phyloP scores from a whole-genome alignment of 2,797 vertebrate genomes.

The Scyliorhinus canicula region DNA sequence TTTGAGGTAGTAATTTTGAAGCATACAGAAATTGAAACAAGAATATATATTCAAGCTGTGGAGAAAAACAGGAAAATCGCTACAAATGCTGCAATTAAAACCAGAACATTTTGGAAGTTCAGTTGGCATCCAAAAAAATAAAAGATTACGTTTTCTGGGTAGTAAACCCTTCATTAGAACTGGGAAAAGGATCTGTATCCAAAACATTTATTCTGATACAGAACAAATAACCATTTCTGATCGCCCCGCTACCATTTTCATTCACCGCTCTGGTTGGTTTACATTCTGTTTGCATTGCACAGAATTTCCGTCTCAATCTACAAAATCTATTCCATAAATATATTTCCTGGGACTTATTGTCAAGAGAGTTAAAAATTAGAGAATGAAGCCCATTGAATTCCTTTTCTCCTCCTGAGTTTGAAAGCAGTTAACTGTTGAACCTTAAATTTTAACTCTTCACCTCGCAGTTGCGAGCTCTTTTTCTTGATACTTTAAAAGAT shows the following conservation, averaged over 20 bases:
- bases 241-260: neutral
- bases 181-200: too few species aligned
- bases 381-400: neutral
- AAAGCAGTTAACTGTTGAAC: neutral
- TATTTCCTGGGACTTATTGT: neutral
- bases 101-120: too few species aligned
- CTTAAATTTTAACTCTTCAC: neutral
- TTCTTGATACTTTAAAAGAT: neutral
- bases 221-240: neutral
- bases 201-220: neutral
- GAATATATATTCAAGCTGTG: too few species aligned
- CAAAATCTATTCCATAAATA: neutral
- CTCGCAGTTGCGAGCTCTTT: neutral
- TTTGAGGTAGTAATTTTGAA: too few species aligned
- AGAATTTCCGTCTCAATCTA: neutral
- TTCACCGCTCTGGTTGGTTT: neutral
- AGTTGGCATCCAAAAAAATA: too few species aligned
- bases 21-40: too few species aligned
- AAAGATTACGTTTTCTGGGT: too few species aligned
- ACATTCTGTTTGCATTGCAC: neutral
- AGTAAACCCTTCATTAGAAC: too few species aligned
- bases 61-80: too few species aligned
- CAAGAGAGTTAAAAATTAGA: neutral
- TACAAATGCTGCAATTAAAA: too few species aligned
- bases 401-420: neutral